phyloP scores from a whole-genome alignment of 2,888 invertebrate species.

The Lycocerus yunnanus region DNA sequence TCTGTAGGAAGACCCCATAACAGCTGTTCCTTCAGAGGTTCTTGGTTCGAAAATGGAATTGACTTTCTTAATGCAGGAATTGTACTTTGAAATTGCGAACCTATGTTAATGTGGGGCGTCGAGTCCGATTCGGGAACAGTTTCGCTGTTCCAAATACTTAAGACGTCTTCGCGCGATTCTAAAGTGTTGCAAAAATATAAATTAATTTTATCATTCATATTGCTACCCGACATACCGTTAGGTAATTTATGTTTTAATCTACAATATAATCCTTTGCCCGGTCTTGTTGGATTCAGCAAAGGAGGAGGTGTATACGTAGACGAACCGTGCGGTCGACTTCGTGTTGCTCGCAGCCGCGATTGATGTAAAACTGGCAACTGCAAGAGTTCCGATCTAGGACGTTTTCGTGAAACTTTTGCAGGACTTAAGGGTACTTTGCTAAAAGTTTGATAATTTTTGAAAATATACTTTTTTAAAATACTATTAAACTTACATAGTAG shows the following conservation, averaged over 20 bases:
- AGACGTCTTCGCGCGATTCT: constrained; percentile 45
- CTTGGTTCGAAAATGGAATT: constrained; percentile 60
- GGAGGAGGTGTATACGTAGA: constrained; percentile 91
- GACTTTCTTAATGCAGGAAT: constrained; percentile 64
- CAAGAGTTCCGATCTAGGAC: constrained; percentile 66
- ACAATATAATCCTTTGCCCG: constrained; percentile 83
- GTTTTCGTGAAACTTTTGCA: constrained; percentile 66
- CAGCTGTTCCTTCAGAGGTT: constrained; percentile 68
- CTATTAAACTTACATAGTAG: constrained; percentile 59
- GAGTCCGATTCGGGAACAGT: constrained; percentile 58
- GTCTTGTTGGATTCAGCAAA: constrained; percentile 88
- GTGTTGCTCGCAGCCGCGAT: constrained; percentile 59
- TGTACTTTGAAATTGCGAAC: constrained; percentile 83
- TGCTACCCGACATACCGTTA: background rate
- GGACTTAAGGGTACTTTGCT: constrained; percentile 70
- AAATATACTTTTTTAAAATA: too few relatives aligned
- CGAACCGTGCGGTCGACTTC: constrained; percentile 57
- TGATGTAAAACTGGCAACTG: constrained; percentile 57
- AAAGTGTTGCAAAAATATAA: constrained; percentile 21
- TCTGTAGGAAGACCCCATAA: constrained; percentile 87
- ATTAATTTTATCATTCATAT: background rate
- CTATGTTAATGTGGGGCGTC: constrained; percentile 85
- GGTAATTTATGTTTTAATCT: constrained; percentile 5
- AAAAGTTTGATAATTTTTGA: too few relatives aligned
- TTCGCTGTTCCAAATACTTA: constrained; percentile 49